These are phyloP conservation scores for Dermolepida albohirtum DNA, from an alignment of 2,888 invertebrate genomes.

Conservation along the genomic window DNA sequence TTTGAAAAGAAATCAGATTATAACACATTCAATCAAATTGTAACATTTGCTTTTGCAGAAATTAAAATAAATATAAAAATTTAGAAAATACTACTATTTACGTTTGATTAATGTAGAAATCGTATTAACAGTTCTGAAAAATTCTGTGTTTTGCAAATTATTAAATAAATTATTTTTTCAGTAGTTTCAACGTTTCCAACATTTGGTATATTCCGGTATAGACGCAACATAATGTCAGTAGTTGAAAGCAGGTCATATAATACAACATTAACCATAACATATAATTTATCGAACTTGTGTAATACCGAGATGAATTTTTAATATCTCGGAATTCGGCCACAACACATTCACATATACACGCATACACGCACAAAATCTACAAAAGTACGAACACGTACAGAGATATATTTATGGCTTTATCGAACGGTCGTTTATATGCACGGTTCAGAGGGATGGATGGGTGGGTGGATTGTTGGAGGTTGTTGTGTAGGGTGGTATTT, in stretches of 20 bases:
- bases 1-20: no score
- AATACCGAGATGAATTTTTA: slow-evolving; percentile 7
- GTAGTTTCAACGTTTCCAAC: no score
- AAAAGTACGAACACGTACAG: slow-evolving; percentile 3
- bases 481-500: slow-evolving; percentile 58
- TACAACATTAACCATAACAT: slow-evolving; percentile 3
- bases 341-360: not conserved
- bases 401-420: slow-evolving; percentile 43
- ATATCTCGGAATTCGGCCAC: slow-evolving; percentile 3
- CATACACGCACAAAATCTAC: not conserved
- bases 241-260: slow-evolving; percentile 3
- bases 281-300: slow-evolving; percentile 8
- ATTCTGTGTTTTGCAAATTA: no score
- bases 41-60: no score
- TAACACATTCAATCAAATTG: no score
- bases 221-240: not conserved
- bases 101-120: no score
- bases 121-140: no score
- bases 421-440: slow-evolving; percentile 39
- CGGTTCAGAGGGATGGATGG: slow-evolving; percentile 34
- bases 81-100: no score
- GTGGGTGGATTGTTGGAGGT: slow-evolving; percentile 48
- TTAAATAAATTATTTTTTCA: no score
- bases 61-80: no score
- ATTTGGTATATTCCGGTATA: no score